These are phyloP conservation scores for Euproctis similis DNA, from an alignment of 2,888 invertebrate species.

Conservation along the genomic window DNA sequence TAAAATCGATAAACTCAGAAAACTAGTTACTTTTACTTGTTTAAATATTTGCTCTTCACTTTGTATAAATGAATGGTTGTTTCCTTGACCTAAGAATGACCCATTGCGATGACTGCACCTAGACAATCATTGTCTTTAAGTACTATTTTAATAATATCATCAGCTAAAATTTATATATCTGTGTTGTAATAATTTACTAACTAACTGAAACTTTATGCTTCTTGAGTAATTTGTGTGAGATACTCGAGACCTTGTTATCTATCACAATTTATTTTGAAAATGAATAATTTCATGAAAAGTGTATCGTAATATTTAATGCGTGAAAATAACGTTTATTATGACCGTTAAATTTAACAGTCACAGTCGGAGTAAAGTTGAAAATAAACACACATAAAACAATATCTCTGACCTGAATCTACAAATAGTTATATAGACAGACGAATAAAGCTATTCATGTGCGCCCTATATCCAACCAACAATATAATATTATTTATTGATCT, in stretches of 20 bases:
- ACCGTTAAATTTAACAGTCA: constrained; percentile 11
- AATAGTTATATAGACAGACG: constrained; percentile 13
- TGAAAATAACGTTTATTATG: constrained; percentile 2
- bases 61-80: no score
- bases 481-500: neutral
- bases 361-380: constrained; percentile 10
- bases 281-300: neutral
- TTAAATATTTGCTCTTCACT: no score
- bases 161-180: constrained; percentile 36
- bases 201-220: no score
- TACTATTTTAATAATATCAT: constrained; percentile 34
- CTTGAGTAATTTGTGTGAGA: no score
- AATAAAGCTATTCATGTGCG: constrained; percentile 13
- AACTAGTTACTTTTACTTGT: no score
- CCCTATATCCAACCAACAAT: constrained; percentile 9
- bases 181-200: constrained; percentile 25
- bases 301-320: neutral
- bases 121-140: constrained; percentile 21
- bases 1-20: no score
- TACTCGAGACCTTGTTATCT: neutral
- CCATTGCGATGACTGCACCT: constrained; percentile 18
- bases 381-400: constrained; percentile 14
- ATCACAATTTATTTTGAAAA: neutral
- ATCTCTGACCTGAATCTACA: constrained; percentile 21
- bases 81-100: no score